A percentile compares a stretch with the other conserved stretches of the same genome.
phyloP scores from a whole-genome alignment of 2,888 invertebrate genomes.

The Polydrusus pterygomalis region DNA sequence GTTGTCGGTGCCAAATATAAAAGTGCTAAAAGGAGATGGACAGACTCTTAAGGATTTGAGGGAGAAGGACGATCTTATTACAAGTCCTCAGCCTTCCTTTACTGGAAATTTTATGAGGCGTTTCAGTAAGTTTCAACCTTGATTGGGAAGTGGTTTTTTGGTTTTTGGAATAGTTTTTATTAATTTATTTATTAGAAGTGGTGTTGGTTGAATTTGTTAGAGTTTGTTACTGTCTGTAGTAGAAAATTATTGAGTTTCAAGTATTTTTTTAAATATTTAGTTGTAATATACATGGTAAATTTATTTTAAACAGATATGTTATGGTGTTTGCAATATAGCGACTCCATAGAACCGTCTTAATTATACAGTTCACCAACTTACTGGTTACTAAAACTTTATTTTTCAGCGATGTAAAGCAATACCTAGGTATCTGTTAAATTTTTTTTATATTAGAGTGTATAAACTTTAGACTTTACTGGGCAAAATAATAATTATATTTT shows the following conservation, averaged over 20 bases:
- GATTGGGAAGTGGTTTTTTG: constrained; percentile 33
- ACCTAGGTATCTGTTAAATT: too few relatives aligned
- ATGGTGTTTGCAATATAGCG: too few relatives aligned
- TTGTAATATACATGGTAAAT: not conserved
- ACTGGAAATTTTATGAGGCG: constrained; percentile 86
- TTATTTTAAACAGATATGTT: too few relatives aligned
- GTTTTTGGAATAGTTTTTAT: constrained; percentile 32
- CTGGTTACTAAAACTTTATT: too few relatives aligned
- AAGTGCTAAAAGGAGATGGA: constrained; percentile 76
- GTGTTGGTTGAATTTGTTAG: constrained; percentile 37
- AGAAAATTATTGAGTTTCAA: not conserved
- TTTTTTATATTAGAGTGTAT: too few relatives aligned
- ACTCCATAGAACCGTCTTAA: too few relatives aligned
- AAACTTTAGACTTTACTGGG: too few relatives aligned
- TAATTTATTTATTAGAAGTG: constrained; percentile 32
- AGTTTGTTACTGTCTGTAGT: constrained; percentile 32
- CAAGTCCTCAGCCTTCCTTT: constrained; percentile 74
- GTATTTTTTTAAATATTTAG: not conserved
- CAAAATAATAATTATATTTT: too few relatives aligned
- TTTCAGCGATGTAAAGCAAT: too few relatives aligned
- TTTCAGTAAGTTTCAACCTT: constrained; percentile 86
- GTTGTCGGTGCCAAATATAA: constrained; percentile 86
- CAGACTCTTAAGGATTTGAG: constrained; percentile 75
- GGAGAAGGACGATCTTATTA: constrained; percentile 71
- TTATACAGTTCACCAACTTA: too few relatives aligned